These are phyloP conservation scores for Serrognathus titanus DNA, from an alignment of 2,888 invertebrate species.

Conservation along the genomic window DNA sequence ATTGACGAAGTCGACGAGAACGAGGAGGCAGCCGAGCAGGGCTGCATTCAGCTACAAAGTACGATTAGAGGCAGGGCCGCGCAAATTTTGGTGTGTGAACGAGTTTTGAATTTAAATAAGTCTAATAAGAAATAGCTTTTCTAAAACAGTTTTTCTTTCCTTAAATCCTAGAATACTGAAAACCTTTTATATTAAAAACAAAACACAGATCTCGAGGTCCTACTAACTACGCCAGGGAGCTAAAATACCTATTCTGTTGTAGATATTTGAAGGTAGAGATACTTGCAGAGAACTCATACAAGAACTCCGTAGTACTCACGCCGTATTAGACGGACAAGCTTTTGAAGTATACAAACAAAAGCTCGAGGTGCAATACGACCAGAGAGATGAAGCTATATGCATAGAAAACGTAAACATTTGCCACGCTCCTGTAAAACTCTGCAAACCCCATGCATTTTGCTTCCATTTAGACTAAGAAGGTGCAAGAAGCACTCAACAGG, in stretches of 20 bases:
- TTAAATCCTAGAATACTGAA: too few relatives aligned
- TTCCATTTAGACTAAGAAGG: slow-evolving; percentile 50
- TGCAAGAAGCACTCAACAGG: slow-evolving; percentile 62
- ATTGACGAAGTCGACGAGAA: slow-evolving; percentile 36
- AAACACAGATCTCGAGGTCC: background rate
- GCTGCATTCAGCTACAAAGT: slow-evolving; percentile 62
- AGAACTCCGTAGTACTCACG: slow-evolving; percentile 67
- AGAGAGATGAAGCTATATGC: slow-evolving; percentile 37
- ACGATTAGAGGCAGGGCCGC: slow-evolving; percentile 68
- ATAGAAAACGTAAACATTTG: slow-evolving; percentile 18
- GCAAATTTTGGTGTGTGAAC: slow-evolving; percentile 60
- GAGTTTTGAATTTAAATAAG: background rate
- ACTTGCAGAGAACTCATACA: slow-evolving; percentile 67
- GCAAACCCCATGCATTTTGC: background rate
- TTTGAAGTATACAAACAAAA: slow-evolving; percentile 35
- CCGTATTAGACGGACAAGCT: slow-evolving; percentile 58
- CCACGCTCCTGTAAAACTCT: slow-evolving; percentile 3
- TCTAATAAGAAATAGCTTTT: background rate
- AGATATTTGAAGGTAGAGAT: slow-evolving; percentile 72
- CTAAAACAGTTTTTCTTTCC: too few relatives aligned
- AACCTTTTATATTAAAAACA: too few relatives aligned
- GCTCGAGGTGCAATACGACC: slow-evolving; percentile 38
- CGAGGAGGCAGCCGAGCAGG: slow-evolving; percentile 52
- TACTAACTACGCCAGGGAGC: background rate
- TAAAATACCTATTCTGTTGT: slow-evolving; percentile 8